phyloP scores from a whole-genome alignment of 2,113 vertebrate species.

The Tursiops truncatus region DNA sequence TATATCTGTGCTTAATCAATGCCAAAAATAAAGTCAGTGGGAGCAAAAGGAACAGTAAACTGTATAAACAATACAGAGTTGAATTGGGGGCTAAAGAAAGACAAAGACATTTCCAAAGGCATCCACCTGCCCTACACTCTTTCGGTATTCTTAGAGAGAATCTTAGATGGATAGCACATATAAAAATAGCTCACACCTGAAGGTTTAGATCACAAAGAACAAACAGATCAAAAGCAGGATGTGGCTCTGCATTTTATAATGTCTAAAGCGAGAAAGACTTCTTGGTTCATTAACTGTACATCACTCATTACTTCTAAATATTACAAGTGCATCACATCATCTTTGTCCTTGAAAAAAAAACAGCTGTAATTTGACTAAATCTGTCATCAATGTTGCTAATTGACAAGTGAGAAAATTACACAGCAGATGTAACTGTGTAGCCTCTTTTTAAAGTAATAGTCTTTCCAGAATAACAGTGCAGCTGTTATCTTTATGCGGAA shows the following conservation, averaged over 20 bases:
- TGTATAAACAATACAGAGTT: slow-evolving; percentile 24
- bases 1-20: background rate
- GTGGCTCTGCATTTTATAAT: slow-evolving; percentile 54
- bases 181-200: slow-evolving; percentile 76
- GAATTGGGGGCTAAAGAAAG: slow-evolving; percentile 28
- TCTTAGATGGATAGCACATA: slow-evolving; percentile 48
- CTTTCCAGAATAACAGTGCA: background rate
- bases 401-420: slow-evolving; percentile 62
- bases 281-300: slow-evolving; percentile 63
- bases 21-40: slow-evolving; percentile 18
- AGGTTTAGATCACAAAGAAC: slow-evolving; percentile 68
- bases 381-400: slow-evolving; percentile 52
- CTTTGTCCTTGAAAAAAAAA: slow-evolving; percentile 63
- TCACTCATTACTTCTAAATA: slow-evolving; percentile 69
- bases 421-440: slow-evolving; percentile 21
- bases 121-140: slow-evolving; percentile 17
- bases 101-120: slow-evolving; percentile 63
- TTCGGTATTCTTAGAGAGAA: slow-evolving; percentile 62
- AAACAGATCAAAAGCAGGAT: slow-evolving; percentile 73
- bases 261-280: slow-evolving; percentile 49
- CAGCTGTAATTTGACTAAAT: slow-evolving; percentile 55
- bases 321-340: slow-evolving; percentile 4
- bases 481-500: background rate
- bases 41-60: background rate
- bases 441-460: background rate